Evolutionary conservation across 2,888 invertebrate species (phyloP), one percentile per base, ranked within the genome.

Genomic region (Sarcophaga carnaria): DNA sequence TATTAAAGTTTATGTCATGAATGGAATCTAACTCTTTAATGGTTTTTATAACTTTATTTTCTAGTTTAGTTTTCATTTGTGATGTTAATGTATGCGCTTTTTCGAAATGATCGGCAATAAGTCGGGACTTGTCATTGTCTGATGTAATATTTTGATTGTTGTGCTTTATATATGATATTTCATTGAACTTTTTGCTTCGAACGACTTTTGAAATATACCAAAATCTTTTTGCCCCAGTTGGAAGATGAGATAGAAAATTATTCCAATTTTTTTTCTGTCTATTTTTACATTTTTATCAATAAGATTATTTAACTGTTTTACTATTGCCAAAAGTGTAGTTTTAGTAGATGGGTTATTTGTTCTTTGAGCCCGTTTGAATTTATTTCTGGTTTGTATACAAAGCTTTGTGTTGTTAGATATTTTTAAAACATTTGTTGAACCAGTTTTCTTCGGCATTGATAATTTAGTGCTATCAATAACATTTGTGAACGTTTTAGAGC

Each of bases 341-440:
- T 64, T 27, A 25, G 25, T 22, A 22, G 14, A 22, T 25, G 22
- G 10, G 8, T 37, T 37, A 37, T 37, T 64, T 22, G 64, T 64
- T 17, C 64, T 64, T 12, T 27, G 25, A 25, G 25, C 20, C 64
- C 64, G 25, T 64, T 64, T 49, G 10, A 22, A 62, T 62, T 37
- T 72, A 17, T 62, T 72, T 62, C 60, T 27, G 37, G n/a, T 72
- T 62, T 11, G 17, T 17, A 72, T 72, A 60, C 72, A 60, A 37
- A 62, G n/a, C 8, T 37, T 62, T 37, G 37, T 27, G 3, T 37
- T 62, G 0, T 6, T 11, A 64, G 11, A 62, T 17, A 72, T 25
- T 17, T 72, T 60, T 60, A 59, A n/a, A 14, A 25, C 8, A 11
- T 37, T 4, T 6, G 12, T n/a, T 27, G 12, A 25, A 5, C 0